Evolutionary conservation across 2,888 invertebrate species (phyloP).

Genomic region (Willowsia nigromaculata): DNA sequence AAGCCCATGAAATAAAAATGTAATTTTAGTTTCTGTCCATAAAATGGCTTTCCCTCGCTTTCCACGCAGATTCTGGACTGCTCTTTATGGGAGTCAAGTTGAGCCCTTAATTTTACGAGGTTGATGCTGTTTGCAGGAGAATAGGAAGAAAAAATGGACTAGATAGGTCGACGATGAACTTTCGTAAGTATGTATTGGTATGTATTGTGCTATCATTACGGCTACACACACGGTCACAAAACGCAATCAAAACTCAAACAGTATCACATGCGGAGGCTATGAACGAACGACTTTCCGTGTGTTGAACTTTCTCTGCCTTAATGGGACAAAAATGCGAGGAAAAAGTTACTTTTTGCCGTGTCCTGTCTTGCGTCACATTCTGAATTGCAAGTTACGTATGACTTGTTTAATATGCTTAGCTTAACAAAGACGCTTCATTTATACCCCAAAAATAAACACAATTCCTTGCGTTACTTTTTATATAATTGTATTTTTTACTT

Average conservation of each 20-base stretch:
- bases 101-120: slow-evolving; percentile 59
- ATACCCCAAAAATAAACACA: no score
- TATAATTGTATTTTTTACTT: not conserved
- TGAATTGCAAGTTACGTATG: no score
- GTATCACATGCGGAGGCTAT: not conserved
- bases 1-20: no score
- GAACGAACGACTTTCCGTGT: not conserved
- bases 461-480: not conserved
- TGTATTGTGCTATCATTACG: no score
- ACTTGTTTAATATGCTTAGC: no score
- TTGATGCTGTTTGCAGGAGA: not conserved
- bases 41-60: slow-evolving; percentile 40
- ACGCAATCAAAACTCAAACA: not conserved
- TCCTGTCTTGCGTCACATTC: no score
- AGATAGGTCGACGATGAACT: slow-evolving; percentile 27
- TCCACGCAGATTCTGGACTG: slow-evolving; percentile 19
- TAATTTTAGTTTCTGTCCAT: slow-evolving; percentile 43
- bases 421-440: no score
- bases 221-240: not conserved
- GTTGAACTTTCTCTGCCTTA: not conserved
- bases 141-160: no score
- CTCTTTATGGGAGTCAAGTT: slow-evolving; percentile 47
- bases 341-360: no score
- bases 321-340: no score
- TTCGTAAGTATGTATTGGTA: not conserved